These are phyloP conservation scores for Spilosoma lubricipeda DNA, from an alignment of 2,888 invertebrate genomes.

Conservation along the genomic window DNA sequence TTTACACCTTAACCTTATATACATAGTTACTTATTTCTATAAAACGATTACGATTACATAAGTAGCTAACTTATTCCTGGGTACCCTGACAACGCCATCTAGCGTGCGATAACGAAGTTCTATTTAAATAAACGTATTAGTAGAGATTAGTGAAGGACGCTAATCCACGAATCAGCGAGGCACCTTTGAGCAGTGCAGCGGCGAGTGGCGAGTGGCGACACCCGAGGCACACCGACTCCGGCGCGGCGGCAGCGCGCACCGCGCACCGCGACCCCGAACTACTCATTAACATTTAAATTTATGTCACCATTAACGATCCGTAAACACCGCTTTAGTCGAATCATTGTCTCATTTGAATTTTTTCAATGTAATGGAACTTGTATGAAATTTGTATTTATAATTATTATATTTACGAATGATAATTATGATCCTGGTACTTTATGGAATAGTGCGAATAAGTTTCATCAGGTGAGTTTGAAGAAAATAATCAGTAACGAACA, in stretches of 20 bases:
- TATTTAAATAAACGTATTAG: background rate
- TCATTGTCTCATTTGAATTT: constrained; percentile 52
- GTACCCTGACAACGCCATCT: constrained; percentile 24
- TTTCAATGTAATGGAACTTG: constrained; percentile 32
- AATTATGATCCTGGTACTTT: background rate
- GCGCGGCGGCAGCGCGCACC: too few species aligned
- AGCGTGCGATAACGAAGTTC: background rate
- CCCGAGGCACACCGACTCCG: constrained; percentile 11
- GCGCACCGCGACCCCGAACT: constrained; percentile 39
- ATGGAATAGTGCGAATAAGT: background rate
- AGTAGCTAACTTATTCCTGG: background rate
- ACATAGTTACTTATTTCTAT: background rate
- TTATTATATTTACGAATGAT: constrained; percentile 5
- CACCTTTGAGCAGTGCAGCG: constrained; percentile 3
- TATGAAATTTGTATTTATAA: constrained; percentile 23
- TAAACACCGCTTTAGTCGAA: constrained; percentile 57
- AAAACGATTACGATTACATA: constrained; percentile 6
- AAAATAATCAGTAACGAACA: background rate
- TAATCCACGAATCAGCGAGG: constrained; percentile 14
- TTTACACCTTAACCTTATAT: background rate
- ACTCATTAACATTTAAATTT: constrained; percentile 61
- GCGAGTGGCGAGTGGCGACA: too few species aligned
- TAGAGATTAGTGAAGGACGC: constrained; percentile 3
- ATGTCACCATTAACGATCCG: constrained; percentile 58
- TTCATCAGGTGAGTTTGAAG: background rate